Conservation (phyloP, 2,113 vertebrate species). For the Calidris pygmaea region DNA sequence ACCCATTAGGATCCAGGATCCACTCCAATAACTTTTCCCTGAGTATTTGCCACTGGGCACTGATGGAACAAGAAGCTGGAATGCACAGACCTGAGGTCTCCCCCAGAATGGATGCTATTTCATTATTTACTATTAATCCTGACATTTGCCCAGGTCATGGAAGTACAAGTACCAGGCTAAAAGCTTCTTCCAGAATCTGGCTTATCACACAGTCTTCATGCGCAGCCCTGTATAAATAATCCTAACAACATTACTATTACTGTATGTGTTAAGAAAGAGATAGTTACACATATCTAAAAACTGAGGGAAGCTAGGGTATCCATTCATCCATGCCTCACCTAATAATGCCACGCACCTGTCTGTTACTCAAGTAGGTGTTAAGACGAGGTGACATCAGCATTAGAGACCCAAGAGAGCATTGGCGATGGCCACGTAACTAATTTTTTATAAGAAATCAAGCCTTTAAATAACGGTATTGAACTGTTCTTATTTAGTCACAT, state of each 20-base stretch:
- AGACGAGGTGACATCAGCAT: neutral
- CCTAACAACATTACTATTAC: neutral
- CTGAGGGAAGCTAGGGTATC: neutral
- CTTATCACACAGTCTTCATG: neutral
- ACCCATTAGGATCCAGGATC: neutral
- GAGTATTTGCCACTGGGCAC: neutral
- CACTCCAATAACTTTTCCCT: neutral
- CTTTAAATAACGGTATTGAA: neutral
- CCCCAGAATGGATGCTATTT: neutral
- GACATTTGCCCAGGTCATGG: neutral
- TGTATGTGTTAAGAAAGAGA: neutral
- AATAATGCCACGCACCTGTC: neutral
- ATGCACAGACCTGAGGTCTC: neutral
- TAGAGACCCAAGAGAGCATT: neutral
- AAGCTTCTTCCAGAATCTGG: neutral
- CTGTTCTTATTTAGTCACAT: conserved; percentile 14
- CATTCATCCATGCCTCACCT: neutral
- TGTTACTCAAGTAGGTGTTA: neutral
- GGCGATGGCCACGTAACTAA: neutral
- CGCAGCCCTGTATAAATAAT: neutral
- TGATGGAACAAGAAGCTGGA: neutral
- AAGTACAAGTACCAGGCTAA: neutral
- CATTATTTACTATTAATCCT: neutral
- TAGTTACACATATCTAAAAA: neutral
- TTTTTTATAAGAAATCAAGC: neutral